Base-by-base conservation (phyloP, 2,888 invertebrate species). In the Eupithecia dodoneata region DNA sequence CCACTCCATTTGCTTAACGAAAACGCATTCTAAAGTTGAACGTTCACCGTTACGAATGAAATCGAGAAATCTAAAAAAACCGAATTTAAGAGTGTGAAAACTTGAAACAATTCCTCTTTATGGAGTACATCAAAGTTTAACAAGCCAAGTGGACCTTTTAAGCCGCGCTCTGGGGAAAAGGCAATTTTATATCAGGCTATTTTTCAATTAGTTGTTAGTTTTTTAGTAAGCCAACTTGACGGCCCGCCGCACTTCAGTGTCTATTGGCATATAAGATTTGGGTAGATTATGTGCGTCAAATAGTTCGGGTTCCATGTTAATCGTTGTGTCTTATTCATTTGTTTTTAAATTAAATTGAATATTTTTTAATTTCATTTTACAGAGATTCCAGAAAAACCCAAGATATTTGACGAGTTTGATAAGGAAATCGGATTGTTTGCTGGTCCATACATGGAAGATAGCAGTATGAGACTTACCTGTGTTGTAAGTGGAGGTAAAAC, bases 351-450 rank as follows among this genome's bases (percentile, higher is more conserved):
- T 30, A 30, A 30, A 30, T 30, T 30, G 1, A 30, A 30, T 30
- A 30, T 30, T 63, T 63, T 4, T 18, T 9, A 18, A 18, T 9
- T 15, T 42, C 45, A 1, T 9, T 63, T 96, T 96, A 2, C 96
- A 97, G 97, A 97, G 84, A 96, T 97, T 74, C 97, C 97, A 13
- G 96, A 96, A 83, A 97, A 96, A 84, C 97, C 97, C 47, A 97
- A 96, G 81, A 97, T 97, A 85, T 96, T 97, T 83, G 97, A 97
- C 86, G 97, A 97, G 82, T 92, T 94, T 71, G 97, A 97, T 72
- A 96, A 96, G 84, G 96, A 96, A 85, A 94, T 97, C 0, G 88
- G 95, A 2, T 95, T 95, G 0, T 91, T 96, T 0, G 97, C 97
- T 2, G 97, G 97, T 2, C 97, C 97, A 0, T 97, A 97, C 87